Evolutionary conservation across 2,888 invertebrate species (phyloP).

Genomic region (Phymatocera aterrima): DNA sequence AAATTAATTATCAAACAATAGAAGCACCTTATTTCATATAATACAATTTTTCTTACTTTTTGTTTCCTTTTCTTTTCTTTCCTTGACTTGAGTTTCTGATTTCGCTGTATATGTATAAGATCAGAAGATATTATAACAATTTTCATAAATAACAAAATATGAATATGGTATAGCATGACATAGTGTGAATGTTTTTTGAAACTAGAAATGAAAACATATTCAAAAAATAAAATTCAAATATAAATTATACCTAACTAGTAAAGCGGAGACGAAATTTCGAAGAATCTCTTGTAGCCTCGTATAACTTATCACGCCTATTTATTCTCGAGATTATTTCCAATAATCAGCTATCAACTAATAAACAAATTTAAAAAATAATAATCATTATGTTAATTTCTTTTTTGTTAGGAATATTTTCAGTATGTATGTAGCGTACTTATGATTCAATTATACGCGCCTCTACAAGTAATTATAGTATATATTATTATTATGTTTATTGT

Average conservation of each 20-base stretch:
- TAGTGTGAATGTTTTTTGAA: no score
- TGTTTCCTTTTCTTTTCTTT: neutral
- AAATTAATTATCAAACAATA: constrained; percentile 40
- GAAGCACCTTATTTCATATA: constrained; percentile 56
- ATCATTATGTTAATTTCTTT: neutral
- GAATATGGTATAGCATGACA: no score
- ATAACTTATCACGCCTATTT: no score
- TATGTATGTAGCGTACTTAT: constrained; percentile 15
- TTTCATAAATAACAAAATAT: neutral
- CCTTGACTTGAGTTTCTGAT: neutral
- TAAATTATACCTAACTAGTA: constrained; percentile 11
- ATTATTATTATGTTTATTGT: neutral
- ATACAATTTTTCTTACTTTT: constrained; percentile 50
- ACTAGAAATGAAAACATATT: no score
- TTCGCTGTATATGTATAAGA: neutral
- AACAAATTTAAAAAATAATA: constrained; percentile 9
- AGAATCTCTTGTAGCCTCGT: no score
- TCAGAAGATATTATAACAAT: no score
- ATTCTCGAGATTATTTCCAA: no score
- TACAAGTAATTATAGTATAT: constrained; percentile 29
- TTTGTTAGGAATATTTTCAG: constrained; percentile 40
- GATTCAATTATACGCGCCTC: constrained; percentile 43
- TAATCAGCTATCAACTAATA: neutral
- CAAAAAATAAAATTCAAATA: constrained; percentile 23
- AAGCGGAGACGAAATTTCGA: no score